Percentiles rank a stretch among this genome's conserved stretches.
phyloP scores from a whole-genome alignment of 2,113 vertebrate genomes.

The Mesitornis unicolor region DNA sequence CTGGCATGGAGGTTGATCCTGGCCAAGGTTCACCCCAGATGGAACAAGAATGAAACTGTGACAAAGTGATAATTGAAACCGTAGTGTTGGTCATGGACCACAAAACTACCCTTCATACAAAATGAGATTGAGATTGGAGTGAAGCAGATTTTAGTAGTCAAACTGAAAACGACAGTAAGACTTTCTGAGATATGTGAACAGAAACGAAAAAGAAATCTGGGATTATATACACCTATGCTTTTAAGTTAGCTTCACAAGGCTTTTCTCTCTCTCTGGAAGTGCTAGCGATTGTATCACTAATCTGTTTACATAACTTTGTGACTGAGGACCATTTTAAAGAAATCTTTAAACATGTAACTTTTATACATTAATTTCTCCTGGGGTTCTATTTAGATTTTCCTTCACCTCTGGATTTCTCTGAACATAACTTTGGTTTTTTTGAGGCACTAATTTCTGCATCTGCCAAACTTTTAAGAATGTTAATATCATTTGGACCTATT shows the following conservation, averaged over 20 bases:
- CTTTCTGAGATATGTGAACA: not conserved
- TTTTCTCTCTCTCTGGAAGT: not conserved
- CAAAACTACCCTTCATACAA: not conserved
- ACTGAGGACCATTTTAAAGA: not conserved
- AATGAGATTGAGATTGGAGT: not conserved
- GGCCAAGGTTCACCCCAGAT: not conserved
- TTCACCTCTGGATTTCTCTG: not conserved
- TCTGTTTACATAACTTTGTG: not conserved
- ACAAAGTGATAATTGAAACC: not conserved
- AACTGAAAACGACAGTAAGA: not conserved
- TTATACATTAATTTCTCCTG: not conserved
- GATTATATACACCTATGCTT: not conserved
- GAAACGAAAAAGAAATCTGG: not conserved
- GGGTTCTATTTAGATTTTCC: not conserved
- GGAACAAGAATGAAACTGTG: not conserved
- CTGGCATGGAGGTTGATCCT: not conserved
- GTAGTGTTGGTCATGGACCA: not conserved
- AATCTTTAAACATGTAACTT: not conserved
- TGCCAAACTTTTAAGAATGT: not conserved
- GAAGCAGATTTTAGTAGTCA: not conserved
- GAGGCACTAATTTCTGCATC: not conserved
- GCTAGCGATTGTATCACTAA: not conserved
- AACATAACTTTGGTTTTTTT: not conserved
- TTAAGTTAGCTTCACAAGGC: slow-evolving; percentile 3
- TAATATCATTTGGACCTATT: slow-evolving; percentile 5